These are phyloP conservation scores for Sebastes dallii DNA, from an alignment of 2,797 vertebrate species.

Conservation along the genomic window DNA sequence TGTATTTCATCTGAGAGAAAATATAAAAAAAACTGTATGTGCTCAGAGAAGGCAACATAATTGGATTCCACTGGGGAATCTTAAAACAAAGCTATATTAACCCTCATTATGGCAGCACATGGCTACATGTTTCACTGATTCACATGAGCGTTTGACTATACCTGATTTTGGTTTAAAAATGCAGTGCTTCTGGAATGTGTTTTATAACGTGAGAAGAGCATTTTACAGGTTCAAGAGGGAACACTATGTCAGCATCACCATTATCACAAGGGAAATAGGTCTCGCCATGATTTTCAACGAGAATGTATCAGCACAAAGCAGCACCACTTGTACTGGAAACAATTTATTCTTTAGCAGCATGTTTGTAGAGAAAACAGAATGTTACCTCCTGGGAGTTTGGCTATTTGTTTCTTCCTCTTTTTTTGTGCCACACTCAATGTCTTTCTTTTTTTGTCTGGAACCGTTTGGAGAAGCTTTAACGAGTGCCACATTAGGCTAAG, in stretches of 20 bases:
- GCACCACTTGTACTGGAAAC: not conserved
- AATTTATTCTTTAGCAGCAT: not conserved
- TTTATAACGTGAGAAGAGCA: not conserved
- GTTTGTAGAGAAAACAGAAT: slow-evolving; percentile 18
- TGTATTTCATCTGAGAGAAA: not conserved
- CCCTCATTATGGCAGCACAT: not conserved
- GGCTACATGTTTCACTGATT: not conserved
- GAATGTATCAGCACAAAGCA: slow-evolving; percentile 2
- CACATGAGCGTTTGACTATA: not conserved
- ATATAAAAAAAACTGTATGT: not conserved
- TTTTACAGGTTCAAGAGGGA: slow-evolving; percentile 1
- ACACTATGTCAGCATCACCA: slow-evolving; percentile 10
- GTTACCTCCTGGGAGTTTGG: slow-evolving; percentile 5
- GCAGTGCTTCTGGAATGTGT: not conserved
- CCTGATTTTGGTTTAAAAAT: not conserved
- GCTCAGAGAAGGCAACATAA: not conserved
- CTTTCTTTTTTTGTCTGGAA: slow-evolving; percentile 6
- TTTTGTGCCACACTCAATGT: not conserved
- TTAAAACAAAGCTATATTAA: not conserved
- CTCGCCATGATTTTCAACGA: not conserved
- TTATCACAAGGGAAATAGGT: slow-evolving; percentile 3
- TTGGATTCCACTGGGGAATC: not conserved
- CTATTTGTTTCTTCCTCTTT: slow-evolving; percentile 1
- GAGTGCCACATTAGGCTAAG: not conserved
- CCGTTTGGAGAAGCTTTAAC: not conserved